Evolutionary conservation across 2,888 invertebrate species (phyloP).

Genomic region (Myopa testacea): DNA sequence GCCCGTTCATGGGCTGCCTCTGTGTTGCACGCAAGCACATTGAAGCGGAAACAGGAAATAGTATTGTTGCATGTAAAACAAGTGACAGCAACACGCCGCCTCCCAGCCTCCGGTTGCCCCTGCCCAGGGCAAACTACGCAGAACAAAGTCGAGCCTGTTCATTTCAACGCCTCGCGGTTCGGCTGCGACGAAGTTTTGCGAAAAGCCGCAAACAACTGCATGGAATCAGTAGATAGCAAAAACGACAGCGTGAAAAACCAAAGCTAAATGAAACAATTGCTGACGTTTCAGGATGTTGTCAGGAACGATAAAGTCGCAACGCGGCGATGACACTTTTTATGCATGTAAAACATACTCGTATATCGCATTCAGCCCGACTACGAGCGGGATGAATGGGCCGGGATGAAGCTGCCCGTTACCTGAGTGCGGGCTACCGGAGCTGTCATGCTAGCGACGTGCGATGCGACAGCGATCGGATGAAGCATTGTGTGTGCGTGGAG

Average conservation of each 20-base stretch:
- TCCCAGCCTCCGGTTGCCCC: not conserved
- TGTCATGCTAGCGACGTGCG: slow-evolving; percentile 24
- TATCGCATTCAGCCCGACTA: slow-evolving; percentile 24
- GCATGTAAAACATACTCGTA: slow-evolving; percentile 30
- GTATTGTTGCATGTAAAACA: slow-evolving; percentile 33
- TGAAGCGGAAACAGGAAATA: slow-evolving; percentile 26
- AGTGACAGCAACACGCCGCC: slow-evolving; percentile 10
- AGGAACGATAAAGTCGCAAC: slow-evolving; percentile 30
- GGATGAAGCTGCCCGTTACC: not conserved
- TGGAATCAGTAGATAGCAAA: not conserved
- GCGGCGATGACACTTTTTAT: slow-evolving; percentile 31
- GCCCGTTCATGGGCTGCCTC: too few relatives aligned
- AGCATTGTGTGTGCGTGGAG: slow-evolving; percentile 34
- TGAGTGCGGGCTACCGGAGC: not conserved
- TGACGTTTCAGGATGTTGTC: slow-evolving; percentile 22
- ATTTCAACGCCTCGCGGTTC: slow-evolving; percentile 8
- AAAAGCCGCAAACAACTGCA: slow-evolving; percentile 5
- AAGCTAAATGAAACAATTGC: slow-evolving; percentile 31
- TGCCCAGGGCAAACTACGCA: not conserved
- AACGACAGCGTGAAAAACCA: not conserved
- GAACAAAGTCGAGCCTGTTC: not conserved
- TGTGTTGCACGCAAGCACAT: not conserved
- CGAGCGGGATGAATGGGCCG: slow-evolving; percentile 6
- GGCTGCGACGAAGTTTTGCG: slow-evolving; percentile 23
- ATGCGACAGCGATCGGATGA: slow-evolving; percentile 33